Percentiles rank a stretch among this genome's conserved stretches.
Conservation (phyloP, 1,140 invertebrate species). For the Vanessa atalanta region DNA sequence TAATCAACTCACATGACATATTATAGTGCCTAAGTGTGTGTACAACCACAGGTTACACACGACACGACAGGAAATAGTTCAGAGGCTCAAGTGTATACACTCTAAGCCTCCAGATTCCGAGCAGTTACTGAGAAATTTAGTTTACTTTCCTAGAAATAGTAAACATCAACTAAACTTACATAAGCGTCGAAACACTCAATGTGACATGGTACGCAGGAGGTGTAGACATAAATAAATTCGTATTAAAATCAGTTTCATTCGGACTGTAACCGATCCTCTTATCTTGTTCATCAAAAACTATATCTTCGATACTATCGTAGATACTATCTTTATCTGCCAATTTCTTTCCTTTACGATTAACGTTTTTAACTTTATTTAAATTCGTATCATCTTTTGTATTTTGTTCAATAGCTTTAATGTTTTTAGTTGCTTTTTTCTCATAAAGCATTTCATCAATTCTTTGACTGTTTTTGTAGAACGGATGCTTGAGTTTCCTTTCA, state of each 20-base stretch:
- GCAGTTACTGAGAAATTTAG: neutral
- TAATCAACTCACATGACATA: no score
- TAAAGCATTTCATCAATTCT: conserved; percentile 56
- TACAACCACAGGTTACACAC: no score
- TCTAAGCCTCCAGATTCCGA: no score
- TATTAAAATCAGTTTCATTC: conserved; percentile 15
- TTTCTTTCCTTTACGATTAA: neutral
- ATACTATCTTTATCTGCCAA: neutral
- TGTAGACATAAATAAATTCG: conserved; percentile 29
- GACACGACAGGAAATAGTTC: no score
- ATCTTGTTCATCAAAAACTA: neutral
- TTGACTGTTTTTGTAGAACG: conserved; percentile 60
- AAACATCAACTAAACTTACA: conserved; percentile 14
- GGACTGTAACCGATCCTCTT: neutral
- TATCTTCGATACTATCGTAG: neutral
- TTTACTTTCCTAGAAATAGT: neutral
- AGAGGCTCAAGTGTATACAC: no score
- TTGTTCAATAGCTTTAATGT: neutral
- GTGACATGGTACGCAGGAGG: conserved; percentile 3
- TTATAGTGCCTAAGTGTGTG: no score
- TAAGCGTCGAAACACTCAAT: conserved; percentile 16
- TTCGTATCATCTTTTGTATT: neutral
- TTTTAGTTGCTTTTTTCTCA: neutral
- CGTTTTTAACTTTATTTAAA: conserved; percentile 13
- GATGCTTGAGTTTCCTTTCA: conserved; percentile 59